Percentiles rank a stretch among this genome's conserved stretches.
phyloP scores from a whole-genome alignment of 2,888 invertebrate genomes.

The Diploptera punctata region DNA sequence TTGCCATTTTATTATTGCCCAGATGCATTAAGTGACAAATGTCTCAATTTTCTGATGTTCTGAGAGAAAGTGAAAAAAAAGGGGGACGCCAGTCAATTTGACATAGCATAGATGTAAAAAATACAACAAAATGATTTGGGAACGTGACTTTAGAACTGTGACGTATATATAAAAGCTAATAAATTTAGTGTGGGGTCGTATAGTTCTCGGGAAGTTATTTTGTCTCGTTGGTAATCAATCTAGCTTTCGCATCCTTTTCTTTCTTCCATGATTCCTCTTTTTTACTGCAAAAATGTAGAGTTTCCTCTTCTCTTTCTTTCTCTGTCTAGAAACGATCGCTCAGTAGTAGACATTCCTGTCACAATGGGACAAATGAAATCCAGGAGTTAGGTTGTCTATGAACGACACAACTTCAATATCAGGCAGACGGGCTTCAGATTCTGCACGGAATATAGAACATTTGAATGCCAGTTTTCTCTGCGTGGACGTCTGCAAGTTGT shows the following conservation, averaged over 20 bases:
- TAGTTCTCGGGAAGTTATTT: constrained; percentile 37
- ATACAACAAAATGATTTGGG: constrained; percentile 13
- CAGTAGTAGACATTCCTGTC: constrained; percentile 17
- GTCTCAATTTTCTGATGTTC: constrained; percentile 35
- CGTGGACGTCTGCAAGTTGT: background rate
- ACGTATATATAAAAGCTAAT: constrained; percentile 29
- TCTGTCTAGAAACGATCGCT: constrained; percentile 18
- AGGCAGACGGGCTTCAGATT: background rate
- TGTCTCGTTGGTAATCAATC: constrained; percentile 38
- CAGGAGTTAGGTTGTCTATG: constrained; percentile 1
- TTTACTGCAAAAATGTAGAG: constrained; percentile 21
- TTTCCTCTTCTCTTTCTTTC: background rate
- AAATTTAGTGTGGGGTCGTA: constrained; percentile 34
- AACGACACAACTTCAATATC: background rate
- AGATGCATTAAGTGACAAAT: constrained; percentile 37
- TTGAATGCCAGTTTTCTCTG: too few relatives aligned
- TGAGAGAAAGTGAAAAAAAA: background rate
- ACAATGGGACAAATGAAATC: constrained; percentile 27
- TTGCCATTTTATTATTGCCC: constrained; percentile 22
- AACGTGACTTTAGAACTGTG: constrained; percentile 10
- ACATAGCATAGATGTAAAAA: constrained; percentile 22
- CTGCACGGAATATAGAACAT: too few relatives aligned
- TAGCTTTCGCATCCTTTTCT: constrained; percentile 23
- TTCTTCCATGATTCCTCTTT: constrained; percentile 16
- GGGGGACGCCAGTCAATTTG: constrained; percentile 7